These are phyloP conservation scores for Crossaster papposus DNA, from an alignment of 53 echinoderm and acorn worm genomes.

Conservation along the genomic window DNA sequence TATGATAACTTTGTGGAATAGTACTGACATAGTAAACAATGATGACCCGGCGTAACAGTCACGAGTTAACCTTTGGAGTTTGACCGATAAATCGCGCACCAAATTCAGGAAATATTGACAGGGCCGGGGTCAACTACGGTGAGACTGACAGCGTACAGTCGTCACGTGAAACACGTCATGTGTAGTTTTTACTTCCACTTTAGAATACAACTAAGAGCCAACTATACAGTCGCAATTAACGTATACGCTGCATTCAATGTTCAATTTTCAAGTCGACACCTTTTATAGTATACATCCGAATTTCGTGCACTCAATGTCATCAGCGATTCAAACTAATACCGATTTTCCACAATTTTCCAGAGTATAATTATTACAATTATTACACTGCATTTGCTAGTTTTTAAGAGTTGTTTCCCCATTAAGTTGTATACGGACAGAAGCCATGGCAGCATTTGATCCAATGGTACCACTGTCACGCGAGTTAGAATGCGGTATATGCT, in stretches of 20 bases:
- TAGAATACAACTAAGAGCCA: neutral
- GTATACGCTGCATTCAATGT: no score
- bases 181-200: neutral
- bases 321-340: neutral
- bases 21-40: no score
- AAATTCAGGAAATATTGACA: no score
- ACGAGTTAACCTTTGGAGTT: no score
- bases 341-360: neutral
- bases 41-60: no score
- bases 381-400: no score
- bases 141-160: neutral
- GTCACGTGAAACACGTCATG: neutral
- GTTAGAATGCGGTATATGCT: conserved; percentile 45
- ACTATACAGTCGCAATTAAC: no score
- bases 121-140: neutral
- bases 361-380: no score
- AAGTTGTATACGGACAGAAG: neutral
- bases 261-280: no score
- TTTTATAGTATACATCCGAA: no score
- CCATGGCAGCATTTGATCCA: neutral
- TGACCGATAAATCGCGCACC: no score
- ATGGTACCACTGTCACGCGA: conserved; percentile 26
- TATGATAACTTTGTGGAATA: no score
- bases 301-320: neutral
- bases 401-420: neutral